Base-by-base conservation (phyloP, 2,888 invertebrate species). In the Pseudoips prasinana region DNA sequence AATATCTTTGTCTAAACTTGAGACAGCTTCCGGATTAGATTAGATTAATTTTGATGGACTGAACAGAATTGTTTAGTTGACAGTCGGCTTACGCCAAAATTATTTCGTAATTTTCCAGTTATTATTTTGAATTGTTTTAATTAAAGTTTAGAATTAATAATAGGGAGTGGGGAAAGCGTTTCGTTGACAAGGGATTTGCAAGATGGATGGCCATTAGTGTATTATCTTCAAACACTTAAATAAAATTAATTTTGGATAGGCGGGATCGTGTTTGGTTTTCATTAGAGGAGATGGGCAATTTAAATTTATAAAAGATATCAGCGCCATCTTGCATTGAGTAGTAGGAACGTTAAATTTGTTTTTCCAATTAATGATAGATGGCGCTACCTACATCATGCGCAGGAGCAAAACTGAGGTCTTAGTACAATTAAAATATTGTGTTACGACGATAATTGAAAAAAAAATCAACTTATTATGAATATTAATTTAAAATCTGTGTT, bases 11-110 rank as follows among this genome's bases (percentile, higher is more conserved):
- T 83, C 78, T 78, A 73, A 85, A 81, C 78, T 85, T 67, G 70
- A 82, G 77, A 79, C 82, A 71, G 76, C 55, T 68, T 59, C 42
- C 42, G 83, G 79, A 84, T 85, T 82, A 78, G 76, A 82, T 74
- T 81, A 83, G 82, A 88, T 86, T 86, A 87, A 87, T 86, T 84
- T 80, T 85, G 87, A 86, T 85, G 78, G 84, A 85, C 87, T 82
- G 77, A 68, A 73, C 72, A 67, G 74, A 80, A 86, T 84, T 84
- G 84, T 83, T 79, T 68, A 72, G 78, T 69, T 79, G 84, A 84
- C 86, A 85, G 81, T 52, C 62, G 71, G 77, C 72, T 83, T 81
- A 70, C 63, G 64, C 61, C 47, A 54, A 80, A 82, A 82, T 84
- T 72, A 84, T 84, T 75, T 77, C 62, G 76, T 76, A 78, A 84